Conservation (phyloP, 2,888 invertebrate genomes). For the Morinoia aosen region DNA sequence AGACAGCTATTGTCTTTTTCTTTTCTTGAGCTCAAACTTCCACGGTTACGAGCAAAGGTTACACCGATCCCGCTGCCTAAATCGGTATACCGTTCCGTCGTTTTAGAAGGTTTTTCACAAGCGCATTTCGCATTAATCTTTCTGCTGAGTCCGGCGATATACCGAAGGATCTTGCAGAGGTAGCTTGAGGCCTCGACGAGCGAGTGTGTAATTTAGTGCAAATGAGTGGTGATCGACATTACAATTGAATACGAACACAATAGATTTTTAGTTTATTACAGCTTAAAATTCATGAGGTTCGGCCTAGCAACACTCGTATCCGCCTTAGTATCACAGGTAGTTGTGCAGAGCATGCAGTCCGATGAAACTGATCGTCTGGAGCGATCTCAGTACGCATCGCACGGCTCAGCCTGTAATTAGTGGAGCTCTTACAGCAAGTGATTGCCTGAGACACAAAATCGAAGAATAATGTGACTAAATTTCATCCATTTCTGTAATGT, state of each 20-base stretch:
- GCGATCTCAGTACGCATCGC: not conserved
- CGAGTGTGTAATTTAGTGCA: constrained; percentile 9
- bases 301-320: not conserved
- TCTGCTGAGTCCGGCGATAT: not conserved
- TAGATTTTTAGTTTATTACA: constrained; percentile 40
- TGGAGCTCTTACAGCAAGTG: constrained; percentile 1
- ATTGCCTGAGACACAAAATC: constrained; percentile 6
- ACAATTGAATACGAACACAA: constrained; percentile 35
- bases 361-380: not conserved
- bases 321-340: not conserved
- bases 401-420: constrained; percentile 6
- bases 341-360: not conserved
- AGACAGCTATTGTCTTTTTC: not conserved
- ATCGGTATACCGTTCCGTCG: not conserved
- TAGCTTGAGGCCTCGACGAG: not conserved
- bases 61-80: not conserved
- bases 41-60: not conserved
- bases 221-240: constrained; percentile 24
- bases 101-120: not conserved
- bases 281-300: constrained; percentile 29
- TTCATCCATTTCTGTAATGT: not conserved
- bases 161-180: not conserved
- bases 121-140: not conserved
- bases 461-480: not conserved
- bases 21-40: not conserved